Base-by-base conservation (phyloP, 64 coral and sea anemone genomes). In the Actinia tenebrosa region DNA sequence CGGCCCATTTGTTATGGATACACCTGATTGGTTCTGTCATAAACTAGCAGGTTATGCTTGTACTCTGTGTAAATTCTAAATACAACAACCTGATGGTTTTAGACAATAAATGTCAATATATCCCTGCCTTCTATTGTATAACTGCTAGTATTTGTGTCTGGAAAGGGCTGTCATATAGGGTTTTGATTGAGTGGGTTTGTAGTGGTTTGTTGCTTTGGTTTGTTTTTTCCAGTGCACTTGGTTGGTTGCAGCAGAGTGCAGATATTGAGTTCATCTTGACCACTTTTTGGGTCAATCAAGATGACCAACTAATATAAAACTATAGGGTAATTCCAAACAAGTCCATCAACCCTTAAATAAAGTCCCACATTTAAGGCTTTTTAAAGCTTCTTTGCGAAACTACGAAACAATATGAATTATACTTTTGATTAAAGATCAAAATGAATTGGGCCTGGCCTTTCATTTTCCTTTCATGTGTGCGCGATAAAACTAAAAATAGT, bases 1-100 rank as follows among this genome's bases (percentile, higher is more conserved):
- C 69, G 42, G 27, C 10, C 25, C 11, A 16, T 75, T 75, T 75
- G 69, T 75, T 75, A 75, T 81, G 50, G 79, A 50, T 81, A 9
- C 45, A 81, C 45, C 79, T 81, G 45, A 81, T 81, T 81, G 16
- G 14, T 18, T 81, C 46, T 81, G 79, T 81, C 44, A 81, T 18
- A 53, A 81, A 81, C 79, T 81, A 81, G 46, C 79, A 81, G 79
- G 79, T 81, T 18, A 0, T 81, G 79, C 79, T 53, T 81, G 79
- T 81, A 81, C 79, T 81, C 79, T 80, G 43, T 80, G 79, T 80
- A 37, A 80, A 6, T 80, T 16, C 79, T 81, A 81, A 81, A 81
- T 81, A 81, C 17, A 81, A 81, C 79, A 81, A 81, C 79, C 79
- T 53, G 79, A 53, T n/a, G 69, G n/a, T 10, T 26, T 8, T 4